Evolutionary conservation across 1,140 invertebrate genomes (phyloP), one percentile per base, ranked within the genome.

Genomic region (Eupristina koningsbergeri): DNA sequence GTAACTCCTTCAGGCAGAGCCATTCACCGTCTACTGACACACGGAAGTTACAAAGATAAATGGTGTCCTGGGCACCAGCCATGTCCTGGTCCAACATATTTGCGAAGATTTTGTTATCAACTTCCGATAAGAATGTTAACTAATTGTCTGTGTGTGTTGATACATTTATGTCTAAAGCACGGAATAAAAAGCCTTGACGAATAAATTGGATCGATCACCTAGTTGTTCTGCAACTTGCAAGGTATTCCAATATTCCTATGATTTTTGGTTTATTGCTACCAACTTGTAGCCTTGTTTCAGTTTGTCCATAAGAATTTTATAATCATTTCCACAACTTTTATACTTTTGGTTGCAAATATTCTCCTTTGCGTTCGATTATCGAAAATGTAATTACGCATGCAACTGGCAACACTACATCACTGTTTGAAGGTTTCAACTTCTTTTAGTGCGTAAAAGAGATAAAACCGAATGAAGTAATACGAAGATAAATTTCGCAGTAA

Each of bases 21-120:
- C 98, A 99, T 91, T 99, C 98, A 47, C 98, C 98, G 89, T 99
- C 98, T 17, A 99, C 98, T 36, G 97, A 98, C 0, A 99, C 98
- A 45, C 98, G 96, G 92, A 99, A 99, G 91, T 99, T 99, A 93
- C 98, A 99, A 89, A 99, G 91, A 92, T 99, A 99, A 90, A 99
- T 98, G 26, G 98, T 99, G 91, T 99, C 98, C 92, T 98, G 97
- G 50, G 97, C 97, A 86, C 96, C 96, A 85, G 96, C 95, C 93
- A 96, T 95, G 86, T 96, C 96, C 88, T 94, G 93, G 63, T 94
- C 93, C 87, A 93, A 90, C 91, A 92, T 92, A 17, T 74, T 85
- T 19, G 29, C 34, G 13, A 2, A 31, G 3, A 26, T 39, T 69
- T 80, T 7, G 67, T 34, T 64, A n/a, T n/a, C 50, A 61, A 64